A percentile compares a stretch with the other conserved stretches of the same genome.
phyloP scores from a whole-genome alignment of 2,888 invertebrate genomes.

The Plagiodera versicolora region DNA sequence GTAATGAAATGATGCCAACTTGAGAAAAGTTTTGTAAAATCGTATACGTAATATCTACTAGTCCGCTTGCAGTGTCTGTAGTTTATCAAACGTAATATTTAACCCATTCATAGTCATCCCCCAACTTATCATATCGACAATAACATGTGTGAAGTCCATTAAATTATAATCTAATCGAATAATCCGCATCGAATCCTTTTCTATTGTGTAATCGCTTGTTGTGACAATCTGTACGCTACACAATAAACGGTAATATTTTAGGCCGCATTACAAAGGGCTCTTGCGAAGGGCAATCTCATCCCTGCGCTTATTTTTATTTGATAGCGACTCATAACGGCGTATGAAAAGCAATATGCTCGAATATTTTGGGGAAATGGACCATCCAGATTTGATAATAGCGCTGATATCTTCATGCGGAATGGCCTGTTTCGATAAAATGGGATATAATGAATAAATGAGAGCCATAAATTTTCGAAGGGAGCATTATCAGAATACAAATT shows the following conservation, averaged over 20 bases:
- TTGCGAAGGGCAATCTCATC: conserved; percentile 8
- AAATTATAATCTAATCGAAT: conserved; percentile 31
- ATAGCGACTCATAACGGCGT: conserved; percentile 13
- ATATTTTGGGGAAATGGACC: conserved; percentile 19
- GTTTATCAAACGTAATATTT: too few relatives aligned
- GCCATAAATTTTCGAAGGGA: neutral
- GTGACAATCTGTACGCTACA: conserved; percentile 24
- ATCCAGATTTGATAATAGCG: conserved; percentile 19
- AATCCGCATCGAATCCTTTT: conserved; percentile 17
- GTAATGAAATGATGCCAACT: too few relatives aligned
- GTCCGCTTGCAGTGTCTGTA: too few relatives aligned
- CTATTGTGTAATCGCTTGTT: conserved; percentile 23
- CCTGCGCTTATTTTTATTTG: conserved; percentile 20
- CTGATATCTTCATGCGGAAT: conserved; percentile 18
- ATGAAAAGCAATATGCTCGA: conserved; percentile 21
- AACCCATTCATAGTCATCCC: conserved; percentile 1
- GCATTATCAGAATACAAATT: neutral
- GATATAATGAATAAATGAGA: neutral
- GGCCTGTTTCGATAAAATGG: conserved; percentile 1
- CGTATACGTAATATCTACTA: too few relatives aligned
- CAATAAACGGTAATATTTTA: conserved; percentile 22
- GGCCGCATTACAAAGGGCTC: conserved; percentile 21
- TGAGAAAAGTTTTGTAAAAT: too few relatives aligned
- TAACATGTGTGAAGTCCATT: conserved; percentile 31
- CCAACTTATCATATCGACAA: conserved; percentile 13